Base-by-base conservation (phyloP, 2,113 vertebrate genomes). In the Jacana jacana region DNA sequence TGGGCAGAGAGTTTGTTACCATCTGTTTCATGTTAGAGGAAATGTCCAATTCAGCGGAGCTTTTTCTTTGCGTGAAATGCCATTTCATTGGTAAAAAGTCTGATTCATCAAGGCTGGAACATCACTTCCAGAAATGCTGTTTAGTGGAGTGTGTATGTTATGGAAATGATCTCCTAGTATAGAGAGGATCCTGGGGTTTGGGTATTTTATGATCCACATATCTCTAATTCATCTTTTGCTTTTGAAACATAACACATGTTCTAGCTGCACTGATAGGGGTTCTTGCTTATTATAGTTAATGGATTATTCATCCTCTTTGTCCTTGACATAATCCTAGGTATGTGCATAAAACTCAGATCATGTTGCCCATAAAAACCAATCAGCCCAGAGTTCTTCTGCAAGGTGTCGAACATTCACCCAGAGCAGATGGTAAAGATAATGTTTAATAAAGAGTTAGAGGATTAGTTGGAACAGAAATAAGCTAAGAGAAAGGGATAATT, bases 371-470 rank as follows among this genome's bases (percentile, higher is more conserved):
- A 97, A 98, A 98, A 98, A 97, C 96, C 95, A 96, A 96, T 97
- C 97, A 97, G 91, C 76, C 96, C 60, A 69, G 94, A 96, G 97
- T 95, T 98, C 93, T 97, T 94, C 88, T 96, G 91, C 75, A 96
- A 98, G 96, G 96, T 96, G 93, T 86, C 73, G 89, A 96, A 86
- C 97, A 89, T 95, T 97, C 93, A 96, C 89, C 90, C 86, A 95
- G 95, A 98, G 97, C 98, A 98, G 98, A 98, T 98, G 98, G 98
- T 95, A 95, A 97, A 96, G 95, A 97, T 98, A 97, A 98, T 98
- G 98, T 98, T 98, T 98, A 98, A 97, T 98, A 98, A 98, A 98
- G 97, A 98, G 97, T 95, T 92, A 97, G 98, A 96, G 97, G 97
- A 97, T 98, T 97, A 97, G 94, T 44, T 94, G 95, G 96, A 95